These are phyloP conservation scores for Anoplopoma fimbria DNA, from an alignment of 2,113 vertebrate species.

Conservation along the genomic window DNA sequence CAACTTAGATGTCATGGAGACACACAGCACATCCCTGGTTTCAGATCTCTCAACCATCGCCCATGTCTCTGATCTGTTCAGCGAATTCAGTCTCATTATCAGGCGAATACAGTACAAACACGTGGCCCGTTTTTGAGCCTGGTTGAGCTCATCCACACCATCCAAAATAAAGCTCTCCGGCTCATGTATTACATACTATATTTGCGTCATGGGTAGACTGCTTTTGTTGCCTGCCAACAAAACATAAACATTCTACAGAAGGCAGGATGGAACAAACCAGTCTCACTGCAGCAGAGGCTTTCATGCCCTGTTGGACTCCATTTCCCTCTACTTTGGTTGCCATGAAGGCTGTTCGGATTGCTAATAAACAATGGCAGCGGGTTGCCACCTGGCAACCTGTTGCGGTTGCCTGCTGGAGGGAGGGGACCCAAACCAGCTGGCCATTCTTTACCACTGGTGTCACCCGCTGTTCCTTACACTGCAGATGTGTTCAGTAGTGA, in stretches of 20 bases:
- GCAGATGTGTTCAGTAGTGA: slow-evolving; percentile 24
- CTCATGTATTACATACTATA: background rate
- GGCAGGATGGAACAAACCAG: slow-evolving; percentile 37
- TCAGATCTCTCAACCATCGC: background rate
- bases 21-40: background rate
- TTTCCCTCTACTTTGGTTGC: slow-evolving; percentile 42
- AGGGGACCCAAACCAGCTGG: slow-evolving; percentile 71
- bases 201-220: slow-evolving; percentile 57
- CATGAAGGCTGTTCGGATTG: slow-evolving; percentile 63
- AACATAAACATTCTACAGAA: slow-evolving; percentile 40
- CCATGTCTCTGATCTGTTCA: background rate
- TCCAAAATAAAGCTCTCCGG: background rate
- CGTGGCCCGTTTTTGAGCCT: background rate
- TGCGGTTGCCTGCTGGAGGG: slow-evolving; percentile 52
- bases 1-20: background rate
- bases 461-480: slow-evolving; percentile 42
- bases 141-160: slow-evolving; percentile 26
- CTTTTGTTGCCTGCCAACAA: slow-evolving; percentile 33
- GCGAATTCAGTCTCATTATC: background rate
- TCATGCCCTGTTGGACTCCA: slow-evolving; percentile 34
- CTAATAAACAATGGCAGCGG: slow-evolving; percentile 78
- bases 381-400: slow-evolving; percentile 60
- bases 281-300: slow-evolving; percentile 32
- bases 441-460: slow-evolving; percentile 36
- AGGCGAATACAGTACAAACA: background rate